Evolutionary conservation across 2,113 vertebrate genomes (phyloP), one percentile per base, ranked within the genome.

Genomic region (Pyxicephalus adspersus): DNA sequence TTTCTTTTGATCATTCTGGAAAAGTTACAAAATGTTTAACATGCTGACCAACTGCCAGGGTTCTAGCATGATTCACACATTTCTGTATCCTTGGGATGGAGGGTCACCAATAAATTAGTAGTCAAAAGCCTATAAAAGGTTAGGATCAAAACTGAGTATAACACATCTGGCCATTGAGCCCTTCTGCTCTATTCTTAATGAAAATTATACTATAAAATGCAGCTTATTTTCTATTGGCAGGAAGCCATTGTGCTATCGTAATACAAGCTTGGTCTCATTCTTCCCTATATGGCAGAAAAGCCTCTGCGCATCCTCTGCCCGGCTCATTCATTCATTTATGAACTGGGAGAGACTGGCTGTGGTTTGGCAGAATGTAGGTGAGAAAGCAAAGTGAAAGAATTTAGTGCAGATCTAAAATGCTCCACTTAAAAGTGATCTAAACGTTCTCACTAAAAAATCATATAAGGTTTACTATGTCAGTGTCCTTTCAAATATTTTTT

Each of bases 21-120:
- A 31, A 23, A 23, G 22, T 74, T 74, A 74, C 54, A 60, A 57
- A 38, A 29, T 74, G 71, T 74, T 58, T 74, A 74, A 2, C 60
- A n/a, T 74, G 54, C 17, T 19, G 54, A 22, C 55, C 54, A 74
- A 74, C 60, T 74, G 38, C 55, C 18, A 8, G 31, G 26, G n/a
- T 19, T 57, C 20, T 34, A 34, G 20, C 58, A 38, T 58, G 31
- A 57, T 57, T 73, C 29, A 34, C 25, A 58, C 28, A 6, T 73
- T 58, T 58, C 23, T 13, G 22, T 58, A 74, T n/a, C n/a, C 22
- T 74, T 60, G 29, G 71, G 20, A 58, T 11, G 29, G 29, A 22
- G 29, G 58, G 68, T 71, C 50, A 52, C 19, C 51, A 22, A 25
- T 11, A 25, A 61, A 61, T 61, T 25, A 61, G 13, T n/a, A 54